These are phyloP conservation scores for Clarias platycephalus DNA, from an alignment of 2,797 vertebrate genomes.

Conservation along the genomic window DNA sequence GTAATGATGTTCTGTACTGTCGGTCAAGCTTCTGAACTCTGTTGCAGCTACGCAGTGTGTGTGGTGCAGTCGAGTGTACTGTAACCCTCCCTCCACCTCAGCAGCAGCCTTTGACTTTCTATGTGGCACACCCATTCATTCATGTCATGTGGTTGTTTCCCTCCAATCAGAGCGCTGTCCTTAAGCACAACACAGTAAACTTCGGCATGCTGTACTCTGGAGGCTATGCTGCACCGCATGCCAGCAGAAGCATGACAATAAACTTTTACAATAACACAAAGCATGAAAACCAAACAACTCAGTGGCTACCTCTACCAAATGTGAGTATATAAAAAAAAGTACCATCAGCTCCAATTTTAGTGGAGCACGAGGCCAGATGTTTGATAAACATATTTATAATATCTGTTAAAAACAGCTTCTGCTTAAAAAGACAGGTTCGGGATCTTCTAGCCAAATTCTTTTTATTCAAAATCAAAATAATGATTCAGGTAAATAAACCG, in stretches of 20 bases:
- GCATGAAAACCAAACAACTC: constrained; percentile 95
- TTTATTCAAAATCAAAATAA: background rate
- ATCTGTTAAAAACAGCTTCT: constrained; percentile 28
- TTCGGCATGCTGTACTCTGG: constrained; percentile 99
- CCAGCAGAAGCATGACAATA: constrained; percentile 98
- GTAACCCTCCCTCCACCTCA: constrained; percentile 59
- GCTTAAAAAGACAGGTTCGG: constrained; percentile 20
- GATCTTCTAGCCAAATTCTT: constrained; percentile 4
- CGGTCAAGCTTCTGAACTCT: constrained; percentile 77
- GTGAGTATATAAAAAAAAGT: constrained; percentile 86
- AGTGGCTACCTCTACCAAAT: constrained; percentile 98
- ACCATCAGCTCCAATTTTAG: constrained; percentile 47
- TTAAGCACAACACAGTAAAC: constrained; percentile 99
- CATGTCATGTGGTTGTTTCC: constrained; percentile 97
- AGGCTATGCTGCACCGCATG: constrained; percentile 96
- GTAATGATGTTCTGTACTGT: constrained; percentile 66
- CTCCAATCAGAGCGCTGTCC: constrained; percentile 99
- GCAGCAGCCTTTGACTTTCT: constrained; percentile 57
- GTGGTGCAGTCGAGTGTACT: constrained; percentile 61
- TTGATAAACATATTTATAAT: constrained; percentile 21
- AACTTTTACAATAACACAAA: constrained; percentile 99
- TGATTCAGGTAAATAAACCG: constrained; percentile 4
- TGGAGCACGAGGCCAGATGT: constrained; percentile 42
- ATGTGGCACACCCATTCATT: constrained; percentile 66
- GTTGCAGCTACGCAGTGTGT: constrained; percentile 68